phyloP scores from a whole-genome alignment of 2,888 invertebrate genomes.

The Drosophila prostipennis region DNA sequence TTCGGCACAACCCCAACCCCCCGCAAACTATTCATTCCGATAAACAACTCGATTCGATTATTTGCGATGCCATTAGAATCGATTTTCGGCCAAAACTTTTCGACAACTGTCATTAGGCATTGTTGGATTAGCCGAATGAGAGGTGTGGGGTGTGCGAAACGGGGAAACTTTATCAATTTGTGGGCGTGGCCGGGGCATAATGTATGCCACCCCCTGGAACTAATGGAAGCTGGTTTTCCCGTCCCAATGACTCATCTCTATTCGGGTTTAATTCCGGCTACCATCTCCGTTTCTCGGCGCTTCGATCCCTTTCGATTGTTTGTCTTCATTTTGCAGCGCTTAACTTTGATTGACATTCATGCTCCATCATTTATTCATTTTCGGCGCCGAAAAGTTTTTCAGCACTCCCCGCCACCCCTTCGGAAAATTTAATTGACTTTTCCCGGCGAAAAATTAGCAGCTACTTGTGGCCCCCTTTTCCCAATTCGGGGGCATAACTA shows the following conservation, averaged over 20 bases:
- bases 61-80: conserved; percentile 77
- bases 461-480: conserved; percentile 13
- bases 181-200: conserved; percentile 71
- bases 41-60: conserved; percentile 74
- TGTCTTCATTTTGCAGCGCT: conserved; percentile 75
- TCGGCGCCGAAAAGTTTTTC: conserved; percentile 59
- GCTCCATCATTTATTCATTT: conserved; percentile 78
- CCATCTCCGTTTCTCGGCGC: neutral
- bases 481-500: conserved; percentile 35
- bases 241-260: conserved; percentile 39
- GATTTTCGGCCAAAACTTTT: conserved; percentile 68
- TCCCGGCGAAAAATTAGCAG: conserved; percentile 46
- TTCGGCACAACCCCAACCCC: conserved; percentile 7
- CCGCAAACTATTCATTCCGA: conserved; percentile 42
- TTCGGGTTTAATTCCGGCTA: conserved; percentile 14
- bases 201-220: conserved; percentile 59
- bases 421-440: conserved; percentile 47
- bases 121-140: conserved; percentile 53
- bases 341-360: conserved; percentile 79
- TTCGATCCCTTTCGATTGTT: conserved; percentile 57
- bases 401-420: conserved; percentile 3
- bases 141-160: neutral
- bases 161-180: conserved; percentile 77
- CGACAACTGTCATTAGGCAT: conserved; percentile 78
- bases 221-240: conserved; percentile 32